Evolutionary conservation across 2,113 vertebrate genomes (phyloP).

Genomic region (Dicrurus megarhynchus): DNA sequence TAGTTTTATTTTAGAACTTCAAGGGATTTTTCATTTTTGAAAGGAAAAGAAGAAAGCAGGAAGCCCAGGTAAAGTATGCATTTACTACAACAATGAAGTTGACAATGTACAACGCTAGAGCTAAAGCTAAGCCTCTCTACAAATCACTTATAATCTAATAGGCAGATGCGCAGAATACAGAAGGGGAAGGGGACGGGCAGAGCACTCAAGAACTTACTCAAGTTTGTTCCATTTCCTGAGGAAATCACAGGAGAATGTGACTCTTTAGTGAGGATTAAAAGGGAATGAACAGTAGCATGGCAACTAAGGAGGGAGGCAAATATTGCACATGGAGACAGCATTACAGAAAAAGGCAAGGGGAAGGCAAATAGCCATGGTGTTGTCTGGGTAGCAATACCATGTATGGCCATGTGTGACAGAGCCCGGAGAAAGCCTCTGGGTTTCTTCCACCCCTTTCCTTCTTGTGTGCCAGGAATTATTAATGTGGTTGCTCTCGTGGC

Average conservation of each 20-base stretch:
- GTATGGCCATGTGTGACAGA: background rate
- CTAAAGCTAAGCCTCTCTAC: conserved; percentile 29
- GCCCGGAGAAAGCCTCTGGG: background rate
- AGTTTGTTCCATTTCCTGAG: conserved; percentile 51
- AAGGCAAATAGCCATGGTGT: background rate
- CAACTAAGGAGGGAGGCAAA: conserved; percentile 5
- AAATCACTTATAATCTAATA: conserved; percentile 39
- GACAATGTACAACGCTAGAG: background rate
- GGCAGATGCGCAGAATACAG: conserved; percentile 5
- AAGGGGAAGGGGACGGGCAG: background rate
- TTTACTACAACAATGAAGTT: conserved; percentile 34
- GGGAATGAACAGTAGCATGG: background rate
- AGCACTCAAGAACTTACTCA: background rate
- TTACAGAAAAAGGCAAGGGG: background rate
- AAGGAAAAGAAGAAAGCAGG: conserved; percentile 49
- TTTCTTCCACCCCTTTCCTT: background rate
- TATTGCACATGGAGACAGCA: background rate
- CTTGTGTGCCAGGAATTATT: background rate
- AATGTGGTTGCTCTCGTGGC: background rate
- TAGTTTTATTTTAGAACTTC: conserved; percentile 44
- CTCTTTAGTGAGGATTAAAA: background rate
- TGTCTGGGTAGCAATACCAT: background rate
- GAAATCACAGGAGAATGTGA: conserved; percentile 20
- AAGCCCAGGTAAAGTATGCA: background rate
- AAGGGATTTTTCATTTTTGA: conserved; percentile 43